Base-by-base conservation (phyloP, 2,797 vertebrate genomes). In the Loriculus beryllinus region DNA sequence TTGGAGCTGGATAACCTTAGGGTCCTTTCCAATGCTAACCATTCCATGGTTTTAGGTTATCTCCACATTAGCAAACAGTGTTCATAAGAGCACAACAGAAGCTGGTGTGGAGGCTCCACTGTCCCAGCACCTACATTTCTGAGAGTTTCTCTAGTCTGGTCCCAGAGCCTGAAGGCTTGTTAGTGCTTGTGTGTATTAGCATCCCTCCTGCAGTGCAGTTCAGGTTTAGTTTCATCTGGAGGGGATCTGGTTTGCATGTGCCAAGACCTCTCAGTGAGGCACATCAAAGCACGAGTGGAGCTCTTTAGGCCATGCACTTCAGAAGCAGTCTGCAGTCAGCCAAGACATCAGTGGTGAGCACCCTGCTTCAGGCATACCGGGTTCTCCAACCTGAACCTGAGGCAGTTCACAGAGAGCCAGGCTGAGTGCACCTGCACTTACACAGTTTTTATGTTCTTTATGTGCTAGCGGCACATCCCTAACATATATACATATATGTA, bases 291-390 rank as follows among this genome's bases (percentile, higher is more conserved):
- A 0, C 12, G 22, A 94, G 84, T 3, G 48, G 47, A 89, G 68
- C 87, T 95, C 86, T 52, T 92, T 82, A 95, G 79, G 84, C 93
- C 63, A 28, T 70, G 47, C 35, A 12, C 25, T 48, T 60, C 85
- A 70, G n/a, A 81, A 76, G 21, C 3, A 47, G 43, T 16, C 16
- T 42, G 33, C 29, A 70, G 18, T 16, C 71, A 67, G 86, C 33
- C 78, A 88, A 54, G 86, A 56, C 2, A 13, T 54, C 83, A 51
- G 6, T 2, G 48, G 47, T 12, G 57, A 74, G 40, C 20, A 42
- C 43, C 31, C 37, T 31, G 52, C 65, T 7, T 5, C 45, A 60
- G 81, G 71, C 54, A 62, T 63, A 40, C 45, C 74, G 5, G 23
- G 5, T 62, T 63, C 43, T 25, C 49, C 35, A 28, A 26, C 35